Evolutionary conservation across 2,888 invertebrate genomes (phyloP).

Genomic region (Tenthredo distinguenda): DNA sequence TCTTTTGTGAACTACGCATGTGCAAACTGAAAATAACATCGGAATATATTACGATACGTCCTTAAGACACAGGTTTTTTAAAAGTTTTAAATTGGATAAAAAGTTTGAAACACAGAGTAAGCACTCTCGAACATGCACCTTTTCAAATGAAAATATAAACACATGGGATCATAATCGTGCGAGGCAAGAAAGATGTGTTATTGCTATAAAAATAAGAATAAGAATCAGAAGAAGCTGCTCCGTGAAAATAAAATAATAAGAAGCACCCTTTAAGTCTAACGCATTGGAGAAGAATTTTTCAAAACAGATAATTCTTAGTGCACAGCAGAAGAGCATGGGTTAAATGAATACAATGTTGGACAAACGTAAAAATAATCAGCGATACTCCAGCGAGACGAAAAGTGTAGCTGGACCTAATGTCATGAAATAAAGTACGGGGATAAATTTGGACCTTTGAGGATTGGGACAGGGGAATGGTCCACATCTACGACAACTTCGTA

Average conservation of each 20-base stretch:
- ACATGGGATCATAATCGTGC: background rate
- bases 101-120: background rate
- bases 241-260: background rate
- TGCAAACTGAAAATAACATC: constrained; percentile 89
- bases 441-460: background rate
- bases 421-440: background rate
- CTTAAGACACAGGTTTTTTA: background rate
- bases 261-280: background rate
- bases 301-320: background rate
- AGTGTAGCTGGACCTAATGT: constrained; percentile 16
- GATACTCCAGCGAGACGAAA: constrained; percentile 14
- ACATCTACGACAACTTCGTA: constrained; percentile 52
- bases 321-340: background rate
- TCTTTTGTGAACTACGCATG: constrained; percentile 99
- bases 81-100: background rate
- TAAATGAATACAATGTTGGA: background rate
- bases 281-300: background rate
- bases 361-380: constrained; percentile 3
- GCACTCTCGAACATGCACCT: background rate
- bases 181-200: constrained; percentile 3
- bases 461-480: constrained; percentile 15
- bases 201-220: background rate
- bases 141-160: background rate
- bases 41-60: background rate
- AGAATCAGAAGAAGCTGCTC: background rate